These are phyloP conservation scores for Drosophila pseudoananassae DNA, from an alignment of 1,140 invertebrate species.

Conservation along the genomic window DNA sequence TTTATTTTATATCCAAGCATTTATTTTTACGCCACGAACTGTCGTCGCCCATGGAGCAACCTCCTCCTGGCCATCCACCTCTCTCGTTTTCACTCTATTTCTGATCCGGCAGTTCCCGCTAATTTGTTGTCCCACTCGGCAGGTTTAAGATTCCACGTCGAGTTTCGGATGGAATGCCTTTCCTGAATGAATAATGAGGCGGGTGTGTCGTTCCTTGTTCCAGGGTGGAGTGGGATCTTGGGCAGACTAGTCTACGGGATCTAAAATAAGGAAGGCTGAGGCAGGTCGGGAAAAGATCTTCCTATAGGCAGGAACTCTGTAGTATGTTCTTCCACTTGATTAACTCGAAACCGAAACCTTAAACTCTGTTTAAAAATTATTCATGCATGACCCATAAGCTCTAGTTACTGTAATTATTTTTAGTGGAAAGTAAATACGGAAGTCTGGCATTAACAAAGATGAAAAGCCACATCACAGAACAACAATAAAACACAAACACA, in stretches of 20 bases:
- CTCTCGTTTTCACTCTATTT: constrained; percentile 41
- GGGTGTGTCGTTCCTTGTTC: constrained; percentile 24
- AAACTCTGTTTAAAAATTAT: background rate
- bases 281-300: constrained; percentile 29
- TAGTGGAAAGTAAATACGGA: constrained; percentile 33
- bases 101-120: constrained; percentile 66
- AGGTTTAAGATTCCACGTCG: constrained; percentile 58
- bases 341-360: background rate
- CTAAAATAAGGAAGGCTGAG: constrained; percentile 11
- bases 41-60: constrained; percentile 45
- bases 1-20: constrained; percentile 49
- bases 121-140: constrained; percentile 57
- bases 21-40: constrained; percentile 63
- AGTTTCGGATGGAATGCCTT: constrained; percentile 58
- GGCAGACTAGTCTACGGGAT: constrained; percentile 29
- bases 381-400: constrained; percentile 21
- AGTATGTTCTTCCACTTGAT: constrained; percentile 14
- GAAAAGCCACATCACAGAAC: constrained; percentile 21
- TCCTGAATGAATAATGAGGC: constrained; percentile 75
- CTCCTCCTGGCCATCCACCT: background rate
- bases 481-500: constrained; percentile 29
- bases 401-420: constrained; percentile 19
- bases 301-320: background rate
- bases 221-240: background rate
- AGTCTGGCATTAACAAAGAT: constrained; percentile 13